These are phyloP conservation scores for Scylla paramamosain DNA, from an alignment of 1,140 invertebrate species.

Conservation along the genomic window DNA sequence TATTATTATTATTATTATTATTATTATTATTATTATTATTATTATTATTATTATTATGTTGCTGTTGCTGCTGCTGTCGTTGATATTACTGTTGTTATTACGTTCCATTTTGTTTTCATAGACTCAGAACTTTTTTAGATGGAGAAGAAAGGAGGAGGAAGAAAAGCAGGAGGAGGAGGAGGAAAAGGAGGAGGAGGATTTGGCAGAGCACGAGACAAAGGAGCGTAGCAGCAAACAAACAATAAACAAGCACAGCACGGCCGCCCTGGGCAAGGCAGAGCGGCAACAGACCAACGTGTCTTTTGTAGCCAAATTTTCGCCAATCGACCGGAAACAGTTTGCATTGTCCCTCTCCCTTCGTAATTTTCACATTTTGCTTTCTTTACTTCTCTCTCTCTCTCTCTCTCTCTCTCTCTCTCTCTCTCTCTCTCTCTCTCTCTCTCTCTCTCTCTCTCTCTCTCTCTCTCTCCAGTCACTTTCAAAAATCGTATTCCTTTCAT, in stretches of 20 bases:
- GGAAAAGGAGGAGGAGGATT: not conserved
- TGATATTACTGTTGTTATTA: too few species aligned
- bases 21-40: too few species aligned
- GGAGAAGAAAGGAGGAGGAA: too few species aligned
- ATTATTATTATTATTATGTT: too few species aligned
- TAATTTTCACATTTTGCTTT: not conserved
- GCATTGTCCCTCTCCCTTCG: not conserved
- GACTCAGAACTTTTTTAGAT: too few species aligned
- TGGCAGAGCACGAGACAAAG: not conserved
- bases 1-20: too few species aligned
- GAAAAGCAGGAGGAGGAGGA: not conserved
- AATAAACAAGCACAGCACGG: not conserved
- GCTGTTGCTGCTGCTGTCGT: too few species aligned
- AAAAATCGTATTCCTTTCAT: too few species aligned
- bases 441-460: too few species aligned
- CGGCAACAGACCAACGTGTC: not conserved
- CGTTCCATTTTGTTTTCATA: too few species aligned
- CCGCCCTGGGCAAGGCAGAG: not conserved
- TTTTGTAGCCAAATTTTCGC: conserved; percentile 3
- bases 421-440: not conserved
- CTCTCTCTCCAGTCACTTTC: too few species aligned
- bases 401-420: conserved; percentile 3
- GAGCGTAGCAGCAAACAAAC: not conserved
- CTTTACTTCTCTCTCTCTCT: not conserved
- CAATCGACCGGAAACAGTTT: not conserved